These are phyloP conservation scores for Trimorus sp. DNA, from an alignment of 2,888 invertebrate species.

Conservation along the genomic window DNA sequence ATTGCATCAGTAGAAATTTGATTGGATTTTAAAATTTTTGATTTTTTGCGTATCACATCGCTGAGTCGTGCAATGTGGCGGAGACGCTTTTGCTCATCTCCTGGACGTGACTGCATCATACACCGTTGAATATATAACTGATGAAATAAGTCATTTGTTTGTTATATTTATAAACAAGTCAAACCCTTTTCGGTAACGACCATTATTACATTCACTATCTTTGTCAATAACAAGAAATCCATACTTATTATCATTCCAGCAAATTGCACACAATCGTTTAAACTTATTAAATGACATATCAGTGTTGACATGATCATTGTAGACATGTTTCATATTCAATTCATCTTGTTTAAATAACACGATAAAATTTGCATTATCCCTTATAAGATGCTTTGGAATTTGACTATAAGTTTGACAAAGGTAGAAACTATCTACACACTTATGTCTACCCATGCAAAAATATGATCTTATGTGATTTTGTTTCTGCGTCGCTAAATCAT, in stretches of 20 bases:
- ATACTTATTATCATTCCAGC: constrained; percentile 4
- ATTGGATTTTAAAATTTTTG: constrained; percentile 24
- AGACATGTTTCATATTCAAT: no score
- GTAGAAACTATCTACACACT: no score
- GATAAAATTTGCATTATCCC: constrained; percentile 46
- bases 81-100: neutral
- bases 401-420: no score
- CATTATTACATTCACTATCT: neutral
- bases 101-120: no score
- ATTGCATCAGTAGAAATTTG: neutral
- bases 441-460: constrained; percentile 67
- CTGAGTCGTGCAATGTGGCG: constrained; percentile 38
- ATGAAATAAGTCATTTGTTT: no score
- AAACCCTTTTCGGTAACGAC: constrained; percentile 2
- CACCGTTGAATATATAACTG: no score
- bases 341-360: no score
- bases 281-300: constrained; percentile 4
- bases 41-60: no score
- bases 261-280: neutral
- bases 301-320: no score
- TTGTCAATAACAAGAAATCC: constrained; percentile 2
- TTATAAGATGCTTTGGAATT: constrained; percentile 44
- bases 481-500: constrained; percentile 76
- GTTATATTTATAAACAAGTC: constrained; percentile 8
- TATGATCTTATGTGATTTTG: constrained; percentile 65